Percentiles rank a stretch among this genome's conserved stretches.
Evolutionary conservation across 2,797 vertebrate species (phyloP).

Genomic region (Lophotriccus pileatus): DNA sequence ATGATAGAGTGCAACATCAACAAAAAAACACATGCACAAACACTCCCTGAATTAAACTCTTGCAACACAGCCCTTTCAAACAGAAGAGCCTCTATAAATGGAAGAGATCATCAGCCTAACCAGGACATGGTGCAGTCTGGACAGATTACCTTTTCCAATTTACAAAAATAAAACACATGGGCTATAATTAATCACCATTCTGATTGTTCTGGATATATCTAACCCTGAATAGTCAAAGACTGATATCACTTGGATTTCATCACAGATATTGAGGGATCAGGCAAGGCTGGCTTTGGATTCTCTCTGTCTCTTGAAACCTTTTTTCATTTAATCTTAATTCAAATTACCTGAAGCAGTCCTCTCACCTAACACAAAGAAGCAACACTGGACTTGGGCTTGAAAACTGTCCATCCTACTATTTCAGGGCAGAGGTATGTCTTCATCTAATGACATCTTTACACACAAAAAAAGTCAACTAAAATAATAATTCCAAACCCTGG

Average conservation of each 20-base stretch:
- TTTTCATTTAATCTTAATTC: constrained; percentile 10
- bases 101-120: neutral
- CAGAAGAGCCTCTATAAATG: neutral
- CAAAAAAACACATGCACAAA: neutral
- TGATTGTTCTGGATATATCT: neutral
- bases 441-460: neutral
- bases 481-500: neutral
- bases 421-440: neutral
- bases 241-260: neutral
- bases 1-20: neutral
- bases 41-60: neutral
- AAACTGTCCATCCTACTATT: neutral
- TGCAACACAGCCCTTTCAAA: neutral
- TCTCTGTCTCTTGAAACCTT: neutral
- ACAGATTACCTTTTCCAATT: neutral
- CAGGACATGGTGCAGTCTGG: neutral
- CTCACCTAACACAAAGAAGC: neutral
- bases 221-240: neutral
- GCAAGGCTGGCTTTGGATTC: neutral
- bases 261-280: neutral
- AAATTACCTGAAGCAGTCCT: neutral
- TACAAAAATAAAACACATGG: neutral
- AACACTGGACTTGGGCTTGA: neutral
- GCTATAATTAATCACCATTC: neutral
- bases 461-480: neutral